phyloP scores from a whole-genome alignment of 2,797 vertebrate species.

The Fundulus diaphanus region DNA sequence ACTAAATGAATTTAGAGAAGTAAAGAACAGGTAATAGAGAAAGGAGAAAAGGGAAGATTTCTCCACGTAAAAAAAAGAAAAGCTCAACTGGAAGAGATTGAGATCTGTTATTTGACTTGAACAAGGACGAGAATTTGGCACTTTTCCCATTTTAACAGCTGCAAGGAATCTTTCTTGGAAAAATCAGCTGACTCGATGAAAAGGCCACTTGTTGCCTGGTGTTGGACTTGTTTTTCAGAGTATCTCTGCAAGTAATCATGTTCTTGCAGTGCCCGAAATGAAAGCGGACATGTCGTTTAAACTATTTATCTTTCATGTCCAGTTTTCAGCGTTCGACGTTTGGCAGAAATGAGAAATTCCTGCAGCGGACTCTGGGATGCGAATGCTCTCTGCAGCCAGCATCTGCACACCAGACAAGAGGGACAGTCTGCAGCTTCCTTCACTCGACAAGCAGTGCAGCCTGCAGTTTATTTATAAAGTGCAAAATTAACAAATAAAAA shows the following conservation, averaged over 20 bases:
- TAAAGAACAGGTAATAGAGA: constrained; percentile 9
- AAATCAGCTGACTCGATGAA: constrained; percentile 84
- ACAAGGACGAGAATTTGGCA: constrained; percentile 68
- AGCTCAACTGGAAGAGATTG: constrained; percentile 36
- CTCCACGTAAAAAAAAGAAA: constrained; percentile 12
- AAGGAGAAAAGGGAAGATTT: constrained; percentile 14
- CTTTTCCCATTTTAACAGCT: constrained; percentile 84
- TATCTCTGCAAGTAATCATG: constrained; percentile 81
- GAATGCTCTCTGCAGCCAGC: constrained; percentile 59
- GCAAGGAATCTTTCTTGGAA: constrained; percentile 85
- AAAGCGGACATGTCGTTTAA: constrained; percentile 78
- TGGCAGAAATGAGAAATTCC: constrained; percentile 74
- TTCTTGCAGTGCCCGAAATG: constrained; percentile 77
- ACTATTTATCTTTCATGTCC: constrained; percentile 77
- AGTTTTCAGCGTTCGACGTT: constrained; percentile 53
- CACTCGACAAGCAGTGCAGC: constrained; percentile 11
- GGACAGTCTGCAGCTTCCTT: constrained; percentile 57
- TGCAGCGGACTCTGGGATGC: constrained; percentile 70
- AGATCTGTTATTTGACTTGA: constrained; percentile 62
- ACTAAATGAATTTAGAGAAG: constrained; percentile 24
- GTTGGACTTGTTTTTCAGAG: constrained; percentile 56
- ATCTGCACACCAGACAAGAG: constrained; percentile 76
- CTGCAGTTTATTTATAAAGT: neutral
- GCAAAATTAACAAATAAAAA: neutral
- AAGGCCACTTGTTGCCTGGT: constrained; percentile 80